Conservation (phyloP, 2,888 invertebrate genomes). For the Tetropium fuscum region DNA sequence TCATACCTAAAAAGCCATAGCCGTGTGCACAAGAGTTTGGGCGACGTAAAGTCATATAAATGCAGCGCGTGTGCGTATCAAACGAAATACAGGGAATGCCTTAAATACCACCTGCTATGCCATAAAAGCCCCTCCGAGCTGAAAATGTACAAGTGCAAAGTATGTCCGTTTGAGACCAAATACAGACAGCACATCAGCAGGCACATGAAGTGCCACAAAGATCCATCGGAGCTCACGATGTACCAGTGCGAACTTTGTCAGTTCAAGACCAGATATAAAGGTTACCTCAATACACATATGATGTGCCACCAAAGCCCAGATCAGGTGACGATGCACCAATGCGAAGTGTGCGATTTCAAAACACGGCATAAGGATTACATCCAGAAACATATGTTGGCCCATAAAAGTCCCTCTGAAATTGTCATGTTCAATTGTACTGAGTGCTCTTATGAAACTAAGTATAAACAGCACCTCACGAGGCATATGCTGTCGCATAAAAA, state of each 20-base stretch:
- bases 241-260: conserved; percentile 43
- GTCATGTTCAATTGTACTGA: conserved; percentile 47
- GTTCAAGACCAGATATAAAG: conserved; percentile 45
- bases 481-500: conserved; percentile 44
- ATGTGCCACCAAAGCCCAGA: conserved; percentile 42
- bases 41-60: conserved; percentile 39
- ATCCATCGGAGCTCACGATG: conserved; percentile 42
- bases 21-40: conserved; percentile 42
- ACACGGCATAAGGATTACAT: conserved; percentile 46
- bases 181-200: conserved; percentile 46
- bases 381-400: conserved; percentile 43
- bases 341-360: conserved; percentile 42
- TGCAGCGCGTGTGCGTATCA: conserved; percentile 41
- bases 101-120: conserved; percentile 44
- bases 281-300: conserved; percentile 45
- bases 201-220: conserved; percentile 44
- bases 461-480: conserved; percentile 45
- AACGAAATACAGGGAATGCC: conserved; percentile 46
- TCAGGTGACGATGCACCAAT: conserved; percentile 43
- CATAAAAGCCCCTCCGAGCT: conserved; percentile 45
- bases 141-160: conserved; percentile 43
- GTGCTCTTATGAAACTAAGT: conserved; percentile 47
- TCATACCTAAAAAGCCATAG: conserved; percentile 46
- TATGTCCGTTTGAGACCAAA: conserved; percentile 47
- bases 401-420: conserved; percentile 44